Evolutionary conservation across 2,113 vertebrate species (phyloP), one percentile per base, ranked within the genome.

Genomic region (Excalfactoria chinensis): DNA sequence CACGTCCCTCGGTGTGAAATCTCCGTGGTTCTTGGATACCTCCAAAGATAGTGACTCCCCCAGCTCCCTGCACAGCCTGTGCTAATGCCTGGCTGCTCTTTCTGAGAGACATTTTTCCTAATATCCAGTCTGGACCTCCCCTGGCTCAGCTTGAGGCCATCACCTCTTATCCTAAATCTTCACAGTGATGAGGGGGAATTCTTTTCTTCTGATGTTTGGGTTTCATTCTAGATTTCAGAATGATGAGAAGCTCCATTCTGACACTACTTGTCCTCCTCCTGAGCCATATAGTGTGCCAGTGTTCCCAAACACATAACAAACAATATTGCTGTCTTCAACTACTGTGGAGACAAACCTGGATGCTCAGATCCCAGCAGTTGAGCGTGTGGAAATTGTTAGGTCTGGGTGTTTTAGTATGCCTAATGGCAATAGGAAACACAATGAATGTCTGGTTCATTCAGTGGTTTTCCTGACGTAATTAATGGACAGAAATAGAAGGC

Each of bases 401-500:
- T 84, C 72, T 89, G 60, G 46, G 19, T 0, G 28, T 96, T 92
- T 92, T 66, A 91, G 53, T 43, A 62, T 77, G 60, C 17, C 79
- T 94, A 85, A 75, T 83, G 84, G 60, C 75, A 94, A 71, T 84
- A 94, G 89, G 93, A 95, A 95, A 95, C 30, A 51, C 82, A 95
- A 49, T 92, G 64, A 95, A 93, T 89, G 79, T 87, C 51, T 93
- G 69, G 43, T 93, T 88, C 89, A 77, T 89, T 89, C n/a, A 56
- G 1, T 88, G 75, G 71, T 86, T 94, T 94, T 96, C 68, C 85
- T 96, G 95, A 93, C 9, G 41, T 92, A 95, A 85, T 88, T 94
- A 93, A 92, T 55, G 51, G 84, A 85, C 84, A 92, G 64, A 94
- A 96, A 94, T 96, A 95, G 89, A 92, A 92, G 75, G 51, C 89